These are phyloP conservation scores for Porites cylindrica DNA, from an alignment of 92 coral and sea anemone genomes.

Conservation along the genomic window DNA sequence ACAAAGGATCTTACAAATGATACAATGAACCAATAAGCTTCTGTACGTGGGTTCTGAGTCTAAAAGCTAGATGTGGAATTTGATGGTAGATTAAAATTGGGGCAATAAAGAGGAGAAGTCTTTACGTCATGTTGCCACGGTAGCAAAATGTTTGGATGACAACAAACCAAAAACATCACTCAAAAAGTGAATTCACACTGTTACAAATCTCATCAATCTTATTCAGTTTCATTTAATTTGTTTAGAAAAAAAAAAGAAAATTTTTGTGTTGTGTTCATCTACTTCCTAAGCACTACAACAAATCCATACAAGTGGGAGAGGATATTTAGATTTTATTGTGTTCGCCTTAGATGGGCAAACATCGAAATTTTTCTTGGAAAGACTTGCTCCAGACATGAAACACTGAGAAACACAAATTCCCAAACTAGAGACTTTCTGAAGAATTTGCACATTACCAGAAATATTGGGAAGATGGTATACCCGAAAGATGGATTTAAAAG, in stretches of 20 bases:
- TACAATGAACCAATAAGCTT: slow-evolving; percentile 6
- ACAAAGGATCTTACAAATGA: background rate
- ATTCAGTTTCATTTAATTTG: too few relatives aligned
- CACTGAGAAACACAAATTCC: slow-evolving; percentile 41
- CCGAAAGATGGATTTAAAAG: slow-evolving; percentile 47
- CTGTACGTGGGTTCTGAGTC: background rate
- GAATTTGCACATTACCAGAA: slow-evolving; percentile 53
- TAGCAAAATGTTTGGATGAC: too few relatives aligned
- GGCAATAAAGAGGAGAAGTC: background rate
- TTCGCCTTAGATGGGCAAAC: slow-evolving; percentile 28
- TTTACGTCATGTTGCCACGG: too few relatives aligned
- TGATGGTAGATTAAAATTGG: slow-evolving; percentile 2
- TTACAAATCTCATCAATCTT: too few relatives aligned
- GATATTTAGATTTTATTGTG: too few relatives aligned
- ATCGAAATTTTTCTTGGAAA: slow-evolving; percentile 5
- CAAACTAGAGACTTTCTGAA: slow-evolving; percentile 57
- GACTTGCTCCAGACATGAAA: slow-evolving; percentile 27
- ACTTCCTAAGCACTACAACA: too few relatives aligned
- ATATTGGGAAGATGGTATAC: slow-evolving; percentile 57
- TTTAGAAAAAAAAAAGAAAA: too few relatives aligned
- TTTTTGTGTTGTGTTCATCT: too few relatives aligned
- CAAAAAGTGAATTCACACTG: too few relatives aligned
- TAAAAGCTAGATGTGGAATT: slow-evolving; percentile 11
- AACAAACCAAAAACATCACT: too few relatives aligned
- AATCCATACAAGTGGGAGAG: too few relatives aligned